Conservation (phyloP, 2,113 vertebrate species). For the Rhinolophus sinicus region DNA sequence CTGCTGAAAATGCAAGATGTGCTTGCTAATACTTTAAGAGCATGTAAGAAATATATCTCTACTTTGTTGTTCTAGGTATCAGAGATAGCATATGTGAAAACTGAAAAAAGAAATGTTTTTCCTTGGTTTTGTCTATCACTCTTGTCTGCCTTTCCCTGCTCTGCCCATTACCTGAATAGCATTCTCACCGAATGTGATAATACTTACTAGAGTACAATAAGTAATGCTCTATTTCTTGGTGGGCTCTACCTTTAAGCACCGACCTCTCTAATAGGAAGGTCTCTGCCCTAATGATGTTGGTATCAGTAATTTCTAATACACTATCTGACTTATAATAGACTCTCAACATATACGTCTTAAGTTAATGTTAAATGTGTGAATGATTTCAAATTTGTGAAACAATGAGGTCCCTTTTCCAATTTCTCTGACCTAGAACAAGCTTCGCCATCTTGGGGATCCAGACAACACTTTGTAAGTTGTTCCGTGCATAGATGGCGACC, state of each 20-base stretch:
- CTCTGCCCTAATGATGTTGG: neutral
- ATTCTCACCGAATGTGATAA: neutral
- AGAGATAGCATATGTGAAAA: neutral
- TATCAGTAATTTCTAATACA: neutral
- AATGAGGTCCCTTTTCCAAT: neutral
- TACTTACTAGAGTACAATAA: neutral
- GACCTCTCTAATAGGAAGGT: neutral
- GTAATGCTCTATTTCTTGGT: neutral
- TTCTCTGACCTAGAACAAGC: neutral
- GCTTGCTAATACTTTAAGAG: neutral
- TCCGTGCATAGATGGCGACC: neutral
- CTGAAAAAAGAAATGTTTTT: neutral
- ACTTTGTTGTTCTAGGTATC: neutral
- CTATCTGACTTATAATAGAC: neutral
- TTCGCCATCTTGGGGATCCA: neutral
- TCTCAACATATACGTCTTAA: neutral
- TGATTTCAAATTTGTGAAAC: neutral
- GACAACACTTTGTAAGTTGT: neutral
- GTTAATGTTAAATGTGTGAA: neutral
- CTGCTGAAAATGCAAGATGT: neutral
- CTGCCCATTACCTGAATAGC: neutral
- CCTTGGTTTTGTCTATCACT: neutral
- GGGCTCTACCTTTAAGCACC: neutral
- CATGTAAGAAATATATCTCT: neutral
- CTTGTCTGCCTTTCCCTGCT: neutral